Base-by-base conservation (phyloP, 2,888 invertebrate genomes). In the Cantharis rufa region DNA sequence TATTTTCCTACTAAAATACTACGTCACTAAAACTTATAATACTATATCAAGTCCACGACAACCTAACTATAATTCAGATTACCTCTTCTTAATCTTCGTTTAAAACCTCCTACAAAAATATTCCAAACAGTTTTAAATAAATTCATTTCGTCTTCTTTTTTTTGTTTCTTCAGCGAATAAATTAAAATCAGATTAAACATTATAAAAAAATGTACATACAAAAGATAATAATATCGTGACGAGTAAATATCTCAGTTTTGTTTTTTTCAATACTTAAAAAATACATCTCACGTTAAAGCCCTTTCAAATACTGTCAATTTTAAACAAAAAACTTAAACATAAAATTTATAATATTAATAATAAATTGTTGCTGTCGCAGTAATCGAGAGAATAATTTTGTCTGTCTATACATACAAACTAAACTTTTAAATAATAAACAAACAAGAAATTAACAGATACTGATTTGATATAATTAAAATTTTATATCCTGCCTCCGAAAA, bases 211-310 rank as follows among this genome's bases (percentile, higher is more conserved):
- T 87, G 86, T 87, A 87, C 84, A 86, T 86, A 87, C 86, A 87
- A 86, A 87, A 87, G 86, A 48, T 48, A 48, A 48, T 48, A 48
- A 86, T 85, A 86, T 86, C 84, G 86, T 85, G 84, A 85, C 84
- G 77, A 78, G 76, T 78, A 74, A 16, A 70, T 75, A 72, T 62
- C 61, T 78, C 70, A 72, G 16, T 75, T 68, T 70, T 72, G 78
- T 79, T 79, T 81, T 16, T 80, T 82, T 66, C 24, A 48, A 48
- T 66, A 15, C 64, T 66, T 21, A 81, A 82, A 82, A 82, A 82
- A 80, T 81, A 82, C 82, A 82, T 66, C 84, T 83, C 84, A 84
- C 84, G 85, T 86, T 87, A 86, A 87, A 87, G 86, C 87, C 85
- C 83, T 86, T 82, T 85, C 21, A 66, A 87, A 87, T 86, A 87